These are phyloP conservation scores for Trinectes maculatus DNA, from an alignment of 2,113 vertebrate genomes.

Conservation along the genomic window DNA sequence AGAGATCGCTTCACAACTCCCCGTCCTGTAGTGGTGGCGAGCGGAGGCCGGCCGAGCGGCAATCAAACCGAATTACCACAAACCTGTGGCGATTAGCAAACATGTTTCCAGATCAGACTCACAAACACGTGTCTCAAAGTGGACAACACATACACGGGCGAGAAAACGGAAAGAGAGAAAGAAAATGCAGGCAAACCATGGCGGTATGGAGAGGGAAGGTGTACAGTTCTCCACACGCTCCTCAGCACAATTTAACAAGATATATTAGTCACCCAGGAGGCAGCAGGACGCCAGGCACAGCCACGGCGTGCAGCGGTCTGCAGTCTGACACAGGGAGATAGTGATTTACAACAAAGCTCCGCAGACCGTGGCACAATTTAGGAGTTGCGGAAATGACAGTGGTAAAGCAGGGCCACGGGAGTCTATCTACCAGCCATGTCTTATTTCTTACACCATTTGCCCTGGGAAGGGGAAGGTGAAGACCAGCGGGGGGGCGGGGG, in stretches of 20 bases:
- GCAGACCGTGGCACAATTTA: slow-evolving; percentile 70
- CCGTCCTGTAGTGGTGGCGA: slow-evolving; percentile 29
- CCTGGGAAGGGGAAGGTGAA: slow-evolving; percentile 34
- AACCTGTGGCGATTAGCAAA: slow-evolving; percentile 55
- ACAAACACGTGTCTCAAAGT: slow-evolving; percentile 10
- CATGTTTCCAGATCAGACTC: slow-evolving; percentile 34
- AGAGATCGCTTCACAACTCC: slow-evolving; percentile 60
- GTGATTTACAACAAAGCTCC: slow-evolving; percentile 77
- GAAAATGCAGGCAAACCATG: slow-evolving; percentile 56
- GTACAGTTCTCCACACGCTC: slow-evolving; percentile 60
- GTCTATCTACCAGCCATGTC: slow-evolving; percentile 57
- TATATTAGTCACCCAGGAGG: slow-evolving; percentile 73
- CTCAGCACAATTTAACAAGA: slow-evolving; percentile 77
- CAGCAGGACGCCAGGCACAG: slow-evolving; percentile 56
- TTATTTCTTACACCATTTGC: slow-evolving; percentile 63
- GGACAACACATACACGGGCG: slow-evolving; percentile 6
- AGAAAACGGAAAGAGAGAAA: background rate
- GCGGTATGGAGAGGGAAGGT: slow-evolving; percentile 45
- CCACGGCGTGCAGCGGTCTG: slow-evolving; percentile 59
- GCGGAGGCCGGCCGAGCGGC: slow-evolving; percentile 28
- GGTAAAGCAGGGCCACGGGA: slow-evolving; percentile 62
- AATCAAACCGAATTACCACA: slow-evolving; percentile 60
- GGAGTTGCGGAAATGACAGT: slow-evolving; percentile 62
- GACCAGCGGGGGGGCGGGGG: background rate
- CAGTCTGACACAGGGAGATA: slow-evolving; percentile 69